Evolutionary conservation across 2,888 invertebrate genomes (phyloP).

Genomic region (Trichogramma evanescens): DNA sequence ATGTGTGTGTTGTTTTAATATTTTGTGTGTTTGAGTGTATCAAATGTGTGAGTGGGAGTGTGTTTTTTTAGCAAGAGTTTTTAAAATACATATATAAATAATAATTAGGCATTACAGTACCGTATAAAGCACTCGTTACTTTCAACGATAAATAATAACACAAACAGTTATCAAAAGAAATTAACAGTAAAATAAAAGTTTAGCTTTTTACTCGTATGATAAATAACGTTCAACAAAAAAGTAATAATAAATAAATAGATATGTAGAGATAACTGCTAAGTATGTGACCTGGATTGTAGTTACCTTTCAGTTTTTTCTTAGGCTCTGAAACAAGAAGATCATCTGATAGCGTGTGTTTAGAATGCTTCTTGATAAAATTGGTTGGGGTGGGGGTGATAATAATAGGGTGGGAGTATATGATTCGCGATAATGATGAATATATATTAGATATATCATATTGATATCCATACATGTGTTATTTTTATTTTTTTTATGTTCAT

Average conservation of each 20-base stretch:
- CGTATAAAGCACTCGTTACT: conserved; percentile 21
- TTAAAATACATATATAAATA: not conserved
- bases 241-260: conserved; percentile 19
- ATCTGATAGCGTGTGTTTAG: conserved; percentile 48
- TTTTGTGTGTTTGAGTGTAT: too few species aligned
- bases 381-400: conserved; percentile 18
- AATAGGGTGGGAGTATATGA: conserved; percentile 13
- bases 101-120: conserved; percentile 22
- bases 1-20: too few species aligned
- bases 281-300: conserved; percentile 38
- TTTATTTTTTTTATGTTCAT: not conserved
- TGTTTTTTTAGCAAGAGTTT: conserved; percentile 16
- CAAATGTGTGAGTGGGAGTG: not conserved
- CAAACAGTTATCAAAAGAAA: conserved; percentile 21
- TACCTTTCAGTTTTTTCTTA: conserved; percentile 70
- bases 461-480: not conserved
- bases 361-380: conserved; percentile 43
- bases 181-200: conserved; percentile 18
- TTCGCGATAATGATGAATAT: conserved; percentile 11
- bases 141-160: conserved; percentile 18
- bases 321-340: conserved; percentile 72
- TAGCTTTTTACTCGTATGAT: conserved; percentile 24
- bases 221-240: conserved; percentile 10
- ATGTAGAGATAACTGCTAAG: conserved; percentile 33
- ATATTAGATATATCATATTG: conserved; percentile 2